Evolutionary conservation across 2,113 vertebrate genomes (phyloP).

Genomic region (Ictalurus punctatus): DNA sequence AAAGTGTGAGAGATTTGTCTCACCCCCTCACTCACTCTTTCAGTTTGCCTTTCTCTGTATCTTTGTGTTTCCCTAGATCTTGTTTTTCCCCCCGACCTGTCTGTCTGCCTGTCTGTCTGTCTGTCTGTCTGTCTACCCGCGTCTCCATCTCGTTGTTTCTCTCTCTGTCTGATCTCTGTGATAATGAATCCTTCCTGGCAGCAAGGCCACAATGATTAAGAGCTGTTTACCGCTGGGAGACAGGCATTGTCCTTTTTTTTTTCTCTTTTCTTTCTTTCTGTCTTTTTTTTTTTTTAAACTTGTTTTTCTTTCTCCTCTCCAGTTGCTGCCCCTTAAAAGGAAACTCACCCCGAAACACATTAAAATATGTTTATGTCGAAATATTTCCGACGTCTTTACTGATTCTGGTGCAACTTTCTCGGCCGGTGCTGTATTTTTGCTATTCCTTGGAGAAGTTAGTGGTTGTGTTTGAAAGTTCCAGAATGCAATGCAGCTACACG

Average conservation of each 20-base stretch:
- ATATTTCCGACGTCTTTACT: background rate
- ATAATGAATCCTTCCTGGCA: constrained; percentile 49
- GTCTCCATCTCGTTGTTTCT: background rate
- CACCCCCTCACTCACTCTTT: constrained; percentile 1
- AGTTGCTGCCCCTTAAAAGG: constrained; percentile 1
- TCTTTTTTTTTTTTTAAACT: constrained; percentile 3
- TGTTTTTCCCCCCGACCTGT: constrained; percentile 22
- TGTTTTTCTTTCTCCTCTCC: constrained; percentile 13
- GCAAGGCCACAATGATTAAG: constrained; percentile 40
- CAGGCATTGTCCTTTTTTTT: constrained; percentile 54
- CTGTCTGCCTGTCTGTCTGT: constrained; percentile 35
- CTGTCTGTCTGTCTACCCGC: background rate
- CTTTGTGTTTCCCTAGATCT: background rate
- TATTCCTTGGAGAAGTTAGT: background rate
- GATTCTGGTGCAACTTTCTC: background rate
- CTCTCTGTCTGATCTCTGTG: constrained; percentile 10
- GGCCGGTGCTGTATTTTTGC: background rate
- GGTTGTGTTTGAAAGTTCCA: background rate
- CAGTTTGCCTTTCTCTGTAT: background rate
- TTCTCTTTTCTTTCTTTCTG: background rate
- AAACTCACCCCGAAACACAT: background rate
- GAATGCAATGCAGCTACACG: background rate
- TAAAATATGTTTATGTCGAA: background rate
- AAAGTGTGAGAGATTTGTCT: background rate
- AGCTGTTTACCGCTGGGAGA: constrained; percentile 52